These are phyloP conservation scores for Steromphala cineraria DNA, from an alignment of 2,888 invertebrate species.

Conservation along the genomic window DNA sequence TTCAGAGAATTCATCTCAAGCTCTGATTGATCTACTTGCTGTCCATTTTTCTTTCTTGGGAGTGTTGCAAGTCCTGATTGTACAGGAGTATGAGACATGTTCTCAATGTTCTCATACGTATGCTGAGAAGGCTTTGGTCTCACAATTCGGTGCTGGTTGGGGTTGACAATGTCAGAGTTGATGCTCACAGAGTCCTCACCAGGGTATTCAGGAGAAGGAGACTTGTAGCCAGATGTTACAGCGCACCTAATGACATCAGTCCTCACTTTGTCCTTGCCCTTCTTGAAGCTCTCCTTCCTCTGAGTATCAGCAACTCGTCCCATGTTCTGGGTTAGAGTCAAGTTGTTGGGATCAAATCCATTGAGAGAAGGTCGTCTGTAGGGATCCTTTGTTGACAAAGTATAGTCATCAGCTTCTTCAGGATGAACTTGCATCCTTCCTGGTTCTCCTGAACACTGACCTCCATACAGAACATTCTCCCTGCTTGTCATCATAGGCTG, in stretches of 20 bases:
- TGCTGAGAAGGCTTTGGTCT: conserved; percentile 45
- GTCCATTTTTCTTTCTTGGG: conserved; percentile 54
- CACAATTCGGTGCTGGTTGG: conserved; percentile 39
- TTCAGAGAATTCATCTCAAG: neutral
- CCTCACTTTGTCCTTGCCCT: conserved; percentile 52
- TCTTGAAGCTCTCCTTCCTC: conserved; percentile 66
- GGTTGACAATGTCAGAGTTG: conserved; percentile 39
- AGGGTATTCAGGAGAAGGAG: conserved; percentile 35
- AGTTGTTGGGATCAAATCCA: conserved; percentile 48
- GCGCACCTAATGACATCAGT: conserved; percentile 67
- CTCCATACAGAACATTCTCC: neutral
- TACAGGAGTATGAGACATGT: conserved; percentile 57
- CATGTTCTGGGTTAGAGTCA: conserved; percentile 50
- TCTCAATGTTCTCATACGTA: conserved; percentile 53
- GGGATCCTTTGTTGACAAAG: conserved; percentile 64
- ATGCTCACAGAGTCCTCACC: conserved; percentile 50
- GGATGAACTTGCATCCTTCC: neutral
- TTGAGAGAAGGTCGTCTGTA: conserved; percentile 61
- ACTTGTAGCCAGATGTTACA: conserved; percentile 37
- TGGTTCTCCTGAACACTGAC: neutral
- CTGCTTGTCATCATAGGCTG: conserved; percentile 19
- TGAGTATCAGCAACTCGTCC: conserved; percentile 51
- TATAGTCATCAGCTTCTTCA: conserved; percentile 60
- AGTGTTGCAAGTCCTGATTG: conserved; percentile 68
- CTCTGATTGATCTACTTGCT: neutral